Base-by-base conservation (phyloP, 92 coral and sea anemone genomes). In the Porites rus region DNA sequence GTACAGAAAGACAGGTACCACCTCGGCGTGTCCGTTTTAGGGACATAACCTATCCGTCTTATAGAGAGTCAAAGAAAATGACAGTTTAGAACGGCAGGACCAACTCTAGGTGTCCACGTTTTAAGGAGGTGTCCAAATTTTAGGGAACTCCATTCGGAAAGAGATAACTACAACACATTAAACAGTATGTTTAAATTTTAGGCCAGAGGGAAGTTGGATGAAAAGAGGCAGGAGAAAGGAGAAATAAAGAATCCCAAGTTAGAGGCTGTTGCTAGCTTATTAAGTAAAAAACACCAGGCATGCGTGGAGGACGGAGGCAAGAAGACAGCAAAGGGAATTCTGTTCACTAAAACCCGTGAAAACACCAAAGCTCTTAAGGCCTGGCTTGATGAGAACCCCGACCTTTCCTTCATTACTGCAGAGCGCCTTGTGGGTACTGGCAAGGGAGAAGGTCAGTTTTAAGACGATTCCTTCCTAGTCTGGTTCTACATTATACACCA, bases 341-440 rank as follows among this genome's bases (percentile, higher is more conserved):
- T 95, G 63, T 95, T 91, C 71, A 90, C 96, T 8, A 81, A 88
- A 24, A 95, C 98, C 1, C 84, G 98, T 1, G 93, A 86, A 38
- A 90, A 88, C 18, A 91, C 96, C 2, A 85, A 82, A 14, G 94
- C 92, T 18, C 75, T 95, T 56, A 91, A 74, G 65, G 86, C 94
- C 4, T 95, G 98, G 98, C 60, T 95, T 21, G 76, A 90, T 56
- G 94, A 93, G 25, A 89, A 80, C 8, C 38, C 79, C 0, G 84
- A 78, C 13, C 92, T 95, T 17, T 69, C 87, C 19, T 60, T 88
- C 20, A 90, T 95, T 38, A 87, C 76, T 69, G 92, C 98, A 4
- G 93, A 90, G 72, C 76, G 88, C 6, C 78, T 95, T 62, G 93
- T 95, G 64, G 98, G 98, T 19, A 90, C 95, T 82, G 98, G 98